Conservation (phyloP, 2,888 invertebrate species). For the Lagria hirta region DNA sequence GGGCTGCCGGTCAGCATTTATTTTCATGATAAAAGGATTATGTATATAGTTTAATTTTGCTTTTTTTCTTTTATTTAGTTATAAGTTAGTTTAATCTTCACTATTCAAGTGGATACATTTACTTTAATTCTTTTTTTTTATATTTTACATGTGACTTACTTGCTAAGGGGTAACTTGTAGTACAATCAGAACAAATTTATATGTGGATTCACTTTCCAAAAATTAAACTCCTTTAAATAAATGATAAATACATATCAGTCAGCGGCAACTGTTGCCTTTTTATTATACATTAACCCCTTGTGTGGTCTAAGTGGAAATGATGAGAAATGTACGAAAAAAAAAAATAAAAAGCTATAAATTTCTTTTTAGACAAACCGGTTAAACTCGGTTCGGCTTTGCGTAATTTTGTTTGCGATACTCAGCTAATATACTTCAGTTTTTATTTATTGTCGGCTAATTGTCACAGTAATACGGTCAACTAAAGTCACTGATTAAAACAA, state of each 20-base stretch:
- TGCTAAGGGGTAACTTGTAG: constrained; percentile 32
- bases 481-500: no score
- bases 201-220: constrained; percentile 36
- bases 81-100: constrained; percentile 9
- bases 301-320: no score
- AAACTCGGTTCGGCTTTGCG: no score
- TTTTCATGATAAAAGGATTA: constrained; percentile 20
- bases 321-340: no score
- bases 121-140: constrained; percentile 23
- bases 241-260: constrained; percentile 39
- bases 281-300: no score
- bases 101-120: constrained; percentile 15
- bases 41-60: constrained; percentile 22
- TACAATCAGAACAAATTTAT: constrained; percentile 36
- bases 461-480: no score
- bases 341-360: no score
- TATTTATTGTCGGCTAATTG: no score
- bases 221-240: constrained; percentile 30
- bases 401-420: no score
- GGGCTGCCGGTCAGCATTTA: constrained; percentile 38
- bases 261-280: not conserved
- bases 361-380: no score
- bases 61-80: constrained; percentile 23
- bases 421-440: no score
- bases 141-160: constrained; percentile 36